Base-by-base conservation (phyloP, 2,113 vertebrate genomes). In the Loxodonta africana region DNA sequence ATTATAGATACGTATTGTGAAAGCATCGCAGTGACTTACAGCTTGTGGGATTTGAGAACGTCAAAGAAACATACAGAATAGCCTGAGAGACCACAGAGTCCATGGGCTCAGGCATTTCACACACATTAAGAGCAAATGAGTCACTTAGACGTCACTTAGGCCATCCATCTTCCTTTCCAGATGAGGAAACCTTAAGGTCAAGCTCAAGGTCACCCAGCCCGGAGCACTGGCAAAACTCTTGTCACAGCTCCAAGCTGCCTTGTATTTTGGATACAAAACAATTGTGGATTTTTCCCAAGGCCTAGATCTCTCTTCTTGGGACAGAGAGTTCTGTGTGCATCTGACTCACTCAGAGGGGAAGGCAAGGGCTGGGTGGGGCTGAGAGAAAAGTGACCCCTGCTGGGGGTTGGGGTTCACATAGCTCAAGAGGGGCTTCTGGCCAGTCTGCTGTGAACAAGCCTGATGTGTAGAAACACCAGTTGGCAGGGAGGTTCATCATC, bases 351-450 rank as follows among this genome's bases (percentile, higher is more conserved):
- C 63, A 15, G 17, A 37, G 53, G 85, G 25, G 23, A 63, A 83
- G 83, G 44, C 28, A 37, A 1, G 48, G 48, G 71, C 5, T 0
- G 53, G 60, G 0, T 23, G 2, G 26, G 33, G 18, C 28, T 18
- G 37, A 33, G 76, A 26, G 67, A 37, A 71, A 33, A 18, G 21
- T 10, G 30, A 63, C 4, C 10, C 53, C n/a, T 4, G 0, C 28
- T 33, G 11, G 28, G 28, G 8, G 25, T 25, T 4, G 4, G 2
- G 51, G 57, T 41, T 51, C n/a, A 28, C 28, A 71, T 23, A n/a
- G 9, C 74, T 41, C 44, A 8, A 83, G 65, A 30, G 41, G 57
- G 20, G 25, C 28, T 8, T 2, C 60, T 18, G 18, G 74, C 12
- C 23, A 25, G n/a, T 37, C 41, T 0, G 9, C 37, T 30, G 41